Percentiles rank a stretch among this genome's conserved stretches.
Conservation (phyloP, 1,140 invertebrate genomes). For the Cyclargus thomasi region DNA sequence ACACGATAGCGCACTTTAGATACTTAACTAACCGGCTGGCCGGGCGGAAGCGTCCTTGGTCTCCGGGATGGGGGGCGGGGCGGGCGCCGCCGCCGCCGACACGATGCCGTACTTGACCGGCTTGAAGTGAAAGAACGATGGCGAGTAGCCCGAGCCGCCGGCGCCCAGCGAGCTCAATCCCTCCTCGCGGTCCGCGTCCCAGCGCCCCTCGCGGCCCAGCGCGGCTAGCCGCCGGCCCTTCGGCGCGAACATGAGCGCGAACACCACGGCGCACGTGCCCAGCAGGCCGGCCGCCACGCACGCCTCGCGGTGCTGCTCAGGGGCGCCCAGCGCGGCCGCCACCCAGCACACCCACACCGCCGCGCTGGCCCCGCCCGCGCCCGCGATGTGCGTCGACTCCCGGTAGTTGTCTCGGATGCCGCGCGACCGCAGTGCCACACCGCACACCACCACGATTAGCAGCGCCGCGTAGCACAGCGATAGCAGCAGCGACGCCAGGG, state of each 20-base stretch:
- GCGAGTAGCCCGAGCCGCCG: slow-evolving; percentile 89
- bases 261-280: slow-evolving; percentile 87
- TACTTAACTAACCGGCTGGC: slow-evolving; percentile 80
- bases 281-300: slow-evolving; percentile 92
- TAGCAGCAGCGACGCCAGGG: slow-evolving; percentile 83
- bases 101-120: slow-evolving; percentile 84
- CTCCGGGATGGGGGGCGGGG: slow-evolving; percentile 48
- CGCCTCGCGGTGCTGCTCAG: slow-evolving; percentile 87
- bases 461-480: slow-evolving; percentile 89
- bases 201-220: slow-evolving; percentile 86
- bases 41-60: slow-evolving; percentile 74
- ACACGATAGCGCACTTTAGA: slow-evolving; percentile 64
- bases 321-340: slow-evolving; percentile 83
- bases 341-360: slow-evolving; percentile 92
- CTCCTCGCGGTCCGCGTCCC: slow-evolving; percentile 85
- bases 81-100: slow-evolving; percentile 64
- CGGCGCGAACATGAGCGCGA: slow-evolving; percentile 95
- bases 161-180: slow-evolving; percentile 84
- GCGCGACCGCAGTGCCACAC: slow-evolving; percentile 88
- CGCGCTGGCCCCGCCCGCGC: slow-evolving; percentile 87
- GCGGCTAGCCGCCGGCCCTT: slow-evolving; percentile 94
- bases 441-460: slow-evolving; percentile 88
- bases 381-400: slow-evolving; percentile 90
- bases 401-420: slow-evolving; percentile 95
- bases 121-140: slow-evolving; percentile 94